phyloP scores from a whole-genome alignment of 2,797 vertebrate species.

The Pygocentrus nattereri region DNA sequence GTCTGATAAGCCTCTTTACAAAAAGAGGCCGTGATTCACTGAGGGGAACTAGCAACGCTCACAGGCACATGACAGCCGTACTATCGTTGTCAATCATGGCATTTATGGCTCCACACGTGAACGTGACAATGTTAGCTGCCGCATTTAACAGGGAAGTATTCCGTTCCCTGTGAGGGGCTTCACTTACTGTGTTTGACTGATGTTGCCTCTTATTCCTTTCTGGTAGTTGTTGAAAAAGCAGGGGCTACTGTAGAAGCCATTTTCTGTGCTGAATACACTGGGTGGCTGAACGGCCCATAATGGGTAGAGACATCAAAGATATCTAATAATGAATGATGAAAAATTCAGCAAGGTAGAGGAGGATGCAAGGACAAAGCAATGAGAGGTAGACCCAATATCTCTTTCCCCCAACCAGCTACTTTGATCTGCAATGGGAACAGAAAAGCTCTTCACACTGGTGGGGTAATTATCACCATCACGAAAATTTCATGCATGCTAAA shows the following conservation, averaged over 20 bases:
- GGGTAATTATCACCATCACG: constrained; percentile 64
- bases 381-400: constrained; percentile 55
- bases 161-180: constrained; percentile 43
- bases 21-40: constrained; percentile 31
- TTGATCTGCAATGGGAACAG: constrained; percentile 59
- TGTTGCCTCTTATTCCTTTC: constrained; percentile 40
- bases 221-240: constrained; percentile 24
- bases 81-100: constrained; percentile 41
- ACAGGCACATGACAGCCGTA: constrained; percentile 22
- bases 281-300: constrained; percentile 53
- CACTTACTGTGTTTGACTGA: constrained; percentile 45
- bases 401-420: constrained; percentile 51
- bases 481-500: constrained; percentile 62
- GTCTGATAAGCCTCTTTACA: constrained; percentile 24
- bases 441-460: constrained; percentile 59
- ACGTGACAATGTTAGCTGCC: constrained; percentile 33
- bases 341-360: constrained; percentile 61
- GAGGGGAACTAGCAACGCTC: constrained; percentile 7
- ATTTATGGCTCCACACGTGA: constrained; percentile 22
- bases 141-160: constrained; percentile 50
- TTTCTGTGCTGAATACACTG: constrained; percentile 46
- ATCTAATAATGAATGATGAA: constrained; percentile 62
- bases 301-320: constrained; percentile 62
- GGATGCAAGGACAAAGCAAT: constrained; percentile 61
- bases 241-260: constrained; percentile 30